A percentile compares a stretch with the other conserved stretches of the same genome.
Evolutionary conservation across 2,113 vertebrate species (phyloP).

Genomic region (Cinclus mexicanus): DNA sequence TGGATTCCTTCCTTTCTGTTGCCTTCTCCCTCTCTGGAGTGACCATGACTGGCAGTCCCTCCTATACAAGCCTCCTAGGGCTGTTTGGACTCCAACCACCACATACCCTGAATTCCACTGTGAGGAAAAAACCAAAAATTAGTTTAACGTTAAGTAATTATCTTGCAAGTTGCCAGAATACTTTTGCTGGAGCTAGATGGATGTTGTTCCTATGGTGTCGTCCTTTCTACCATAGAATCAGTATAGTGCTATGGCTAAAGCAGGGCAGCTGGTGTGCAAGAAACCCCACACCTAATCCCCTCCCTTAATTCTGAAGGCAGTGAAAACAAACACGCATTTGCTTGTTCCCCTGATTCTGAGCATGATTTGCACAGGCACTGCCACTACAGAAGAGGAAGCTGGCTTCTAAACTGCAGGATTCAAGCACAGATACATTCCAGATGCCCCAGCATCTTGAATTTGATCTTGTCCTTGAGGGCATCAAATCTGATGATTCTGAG

Average conservation of each 20-base stretch:
- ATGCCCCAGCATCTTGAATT: neutral
- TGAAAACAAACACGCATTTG: neutral
- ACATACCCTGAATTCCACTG: constrained; percentile 17
- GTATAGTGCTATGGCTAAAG: neutral
- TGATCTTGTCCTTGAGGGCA: neutral
- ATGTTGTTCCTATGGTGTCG: constrained; percentile 15
- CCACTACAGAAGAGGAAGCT: neutral
- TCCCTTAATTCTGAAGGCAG: neutral
- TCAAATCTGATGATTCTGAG: neutral
- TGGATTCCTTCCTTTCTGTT: neutral
- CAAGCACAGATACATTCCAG: neutral
- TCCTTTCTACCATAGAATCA: neutral
- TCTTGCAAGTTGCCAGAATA: neutral
- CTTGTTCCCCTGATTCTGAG: neutral
- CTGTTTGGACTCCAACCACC: constrained; percentile 3
- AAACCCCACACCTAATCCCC: neutral
- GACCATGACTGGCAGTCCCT: neutral
- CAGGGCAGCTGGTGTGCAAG: neutral
- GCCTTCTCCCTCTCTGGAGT: neutral
- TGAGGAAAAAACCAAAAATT: neutral
- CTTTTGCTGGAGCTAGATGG: neutral
- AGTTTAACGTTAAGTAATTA: neutral
- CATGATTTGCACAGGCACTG: neutral
- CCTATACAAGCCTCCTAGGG: neutral
- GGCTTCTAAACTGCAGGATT: neutral